Conservation (phyloP, 2,797 vertebrate genomes). For the Pangasius macronema region DNA sequence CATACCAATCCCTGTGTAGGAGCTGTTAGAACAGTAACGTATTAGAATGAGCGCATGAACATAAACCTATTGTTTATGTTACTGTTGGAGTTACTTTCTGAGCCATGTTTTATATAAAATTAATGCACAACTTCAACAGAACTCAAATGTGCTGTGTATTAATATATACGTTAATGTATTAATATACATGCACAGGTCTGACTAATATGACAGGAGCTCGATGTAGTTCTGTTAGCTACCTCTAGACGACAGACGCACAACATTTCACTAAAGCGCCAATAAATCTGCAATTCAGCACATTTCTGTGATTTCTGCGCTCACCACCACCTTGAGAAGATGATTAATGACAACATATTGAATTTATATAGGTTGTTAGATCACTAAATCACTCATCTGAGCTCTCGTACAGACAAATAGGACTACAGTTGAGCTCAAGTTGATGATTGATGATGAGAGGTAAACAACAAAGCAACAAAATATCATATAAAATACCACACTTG, state of each 20-base stretch:
- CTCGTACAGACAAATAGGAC: too few relatives aligned
- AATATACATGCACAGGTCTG: too few relatives aligned
- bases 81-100: not conserved
- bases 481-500: not conserved
- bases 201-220: not conserved
- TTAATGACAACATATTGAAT: not conserved
- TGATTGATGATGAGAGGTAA: not conserved
- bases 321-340: not conserved
- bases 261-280: not conserved
- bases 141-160: not conserved
- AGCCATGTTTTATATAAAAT: not conserved
- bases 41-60: not conserved
- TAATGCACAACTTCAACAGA: not conserved
- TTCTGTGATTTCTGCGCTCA: not conserved
- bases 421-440: not conserved
- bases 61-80: not conserved
- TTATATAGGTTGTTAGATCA: not conserved
- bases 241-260: constrained; percentile 12
- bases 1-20: not conserved
- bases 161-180: not conserved
- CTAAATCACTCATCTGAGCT: not conserved
- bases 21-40: not conserved
- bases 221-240: constrained; percentile 22
- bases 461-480: not conserved
- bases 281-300: not conserved